Percentiles rank a stretch among this genome's conserved stretches.
phyloP scores from a whole-genome alignment of 2,113 vertebrate genomes.

The Coturnix japonica region DNA sequence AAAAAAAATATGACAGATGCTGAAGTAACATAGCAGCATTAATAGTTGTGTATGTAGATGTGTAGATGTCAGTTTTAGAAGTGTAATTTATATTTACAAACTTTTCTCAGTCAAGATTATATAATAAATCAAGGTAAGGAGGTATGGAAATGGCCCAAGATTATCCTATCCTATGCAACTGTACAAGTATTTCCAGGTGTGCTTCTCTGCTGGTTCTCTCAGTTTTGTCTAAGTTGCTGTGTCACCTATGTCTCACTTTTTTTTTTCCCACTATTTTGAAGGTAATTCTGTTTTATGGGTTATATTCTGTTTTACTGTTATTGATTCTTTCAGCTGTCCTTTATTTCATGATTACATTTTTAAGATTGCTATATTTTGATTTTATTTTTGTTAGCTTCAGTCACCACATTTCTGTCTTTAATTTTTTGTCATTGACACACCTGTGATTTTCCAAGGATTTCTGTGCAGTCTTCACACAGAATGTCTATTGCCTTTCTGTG shows the following conservation, averaged over 20 bases:
- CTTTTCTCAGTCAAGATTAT: neutral
- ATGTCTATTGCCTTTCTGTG: neutral
- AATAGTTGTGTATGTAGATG: no score
- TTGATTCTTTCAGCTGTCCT: neutral
- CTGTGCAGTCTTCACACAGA: neutral
- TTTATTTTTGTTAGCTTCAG: neutral
- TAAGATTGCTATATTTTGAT: neutral
- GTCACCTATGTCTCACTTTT: neutral
- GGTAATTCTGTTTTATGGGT: neutral
- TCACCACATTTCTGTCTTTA: neutral
- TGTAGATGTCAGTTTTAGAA: neutral
- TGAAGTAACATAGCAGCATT: neutral
- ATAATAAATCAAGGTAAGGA: neutral
- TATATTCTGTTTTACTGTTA: neutral
- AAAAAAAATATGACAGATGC: neutral
- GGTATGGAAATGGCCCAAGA: neutral
- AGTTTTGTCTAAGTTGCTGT: neutral
- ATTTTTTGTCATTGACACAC: neutral
- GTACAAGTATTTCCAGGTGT: neutral
- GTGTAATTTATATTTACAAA: neutral
- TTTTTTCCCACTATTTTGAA: neutral
- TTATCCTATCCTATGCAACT: neutral
- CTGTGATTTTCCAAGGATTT: neutral
- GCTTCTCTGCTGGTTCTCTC: neutral
- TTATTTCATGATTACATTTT: neutral